Evolutionary conservation across 2,888 invertebrate genomes (phyloP).

Genomic region (Cheilosia variabilis): DNA sequence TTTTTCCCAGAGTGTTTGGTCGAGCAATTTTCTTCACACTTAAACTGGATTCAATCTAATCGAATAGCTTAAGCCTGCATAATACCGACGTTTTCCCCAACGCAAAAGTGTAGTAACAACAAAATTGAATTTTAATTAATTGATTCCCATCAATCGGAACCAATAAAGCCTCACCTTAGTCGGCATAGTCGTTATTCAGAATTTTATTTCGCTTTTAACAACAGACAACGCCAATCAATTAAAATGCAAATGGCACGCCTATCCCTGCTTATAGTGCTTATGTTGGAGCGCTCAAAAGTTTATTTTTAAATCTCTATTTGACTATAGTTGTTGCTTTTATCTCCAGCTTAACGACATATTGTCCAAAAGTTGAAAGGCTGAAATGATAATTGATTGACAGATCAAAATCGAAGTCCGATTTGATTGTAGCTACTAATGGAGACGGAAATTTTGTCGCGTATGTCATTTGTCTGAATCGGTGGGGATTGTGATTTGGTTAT

Average conservation of each 20-base stretch:
- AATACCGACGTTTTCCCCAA: neutral
- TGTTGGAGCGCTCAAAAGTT: slow-evolving; percentile 5
- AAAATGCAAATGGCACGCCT: slow-evolving; percentile 54
- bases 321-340: slow-evolving; percentile 7
- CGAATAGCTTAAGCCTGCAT: slow-evolving; percentile 27
- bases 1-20: neutral
- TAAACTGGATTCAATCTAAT: slow-evolving; percentile 11
- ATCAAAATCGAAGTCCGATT: slow-evolving; percentile 34
- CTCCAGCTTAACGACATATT: slow-evolving; percentile 19
- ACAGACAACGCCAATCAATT: slow-evolving; percentile 52
- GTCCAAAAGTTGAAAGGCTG: slow-evolving; percentile 38
- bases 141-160: slow-evolving; percentile 54
- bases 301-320: slow-evolving; percentile 27
- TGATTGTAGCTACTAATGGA: too few relatives aligned
- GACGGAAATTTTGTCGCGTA: too few relatives aligned
- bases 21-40: slow-evolving; percentile 18
- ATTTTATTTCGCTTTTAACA: slow-evolving; percentile 43
- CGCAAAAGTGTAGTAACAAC: neutral
- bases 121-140: slow-evolving; percentile 61
- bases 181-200: slow-evolving; percentile 22
- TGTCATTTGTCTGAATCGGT: too few relatives aligned
- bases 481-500: too few relatives aligned
- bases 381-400: slow-evolving; percentile 58
- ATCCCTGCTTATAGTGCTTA: slow-evolving; percentile 14
- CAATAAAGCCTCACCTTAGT: slow-evolving; percentile 64